Evolutionary conservation across 2,888 invertebrate genomes (phyloP).

Genomic region (Podabrus alpinus): DNA sequence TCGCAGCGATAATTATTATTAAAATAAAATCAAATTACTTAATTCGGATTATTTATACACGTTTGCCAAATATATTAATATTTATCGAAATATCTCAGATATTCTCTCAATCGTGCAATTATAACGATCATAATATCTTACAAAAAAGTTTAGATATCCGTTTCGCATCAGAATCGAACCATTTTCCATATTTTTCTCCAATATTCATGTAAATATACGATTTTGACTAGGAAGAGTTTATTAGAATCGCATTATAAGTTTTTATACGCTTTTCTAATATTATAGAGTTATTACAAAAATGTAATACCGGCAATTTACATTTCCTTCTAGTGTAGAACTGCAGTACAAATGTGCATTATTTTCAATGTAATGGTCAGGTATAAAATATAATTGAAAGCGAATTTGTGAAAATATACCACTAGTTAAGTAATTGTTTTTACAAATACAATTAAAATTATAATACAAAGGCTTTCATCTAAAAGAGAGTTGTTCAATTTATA

Average conservation of each 20-base stretch:
- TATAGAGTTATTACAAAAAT: no score
- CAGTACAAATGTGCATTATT: not conserved
- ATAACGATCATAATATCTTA: not conserved
- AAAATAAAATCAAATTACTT: not conserved
- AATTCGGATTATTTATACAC: not conserved
- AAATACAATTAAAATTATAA: not conserved
- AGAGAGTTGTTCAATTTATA: slow-evolving; percentile 7
- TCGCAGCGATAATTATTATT: not conserved
- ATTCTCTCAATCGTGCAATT: not conserved
- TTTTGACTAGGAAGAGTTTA: no score
- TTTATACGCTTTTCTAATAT: no score
- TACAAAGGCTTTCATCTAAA: not conserved
- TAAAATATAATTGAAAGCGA: not conserved
- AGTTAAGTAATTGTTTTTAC: not conserved
- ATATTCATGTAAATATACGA: no score
- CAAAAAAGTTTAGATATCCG: no score
- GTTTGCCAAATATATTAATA: not conserved
- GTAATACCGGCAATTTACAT: no score
- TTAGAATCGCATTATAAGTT: no score
- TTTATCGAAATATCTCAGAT: not conserved
- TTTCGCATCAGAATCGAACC: no score
- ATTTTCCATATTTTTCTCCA: no score
- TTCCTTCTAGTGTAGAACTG: no score
- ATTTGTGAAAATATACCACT: not conserved
- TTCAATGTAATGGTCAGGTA: not conserved